Evolutionary conservation across 2,113 vertebrate genomes (phyloP).

Genomic region (Oxyruncus cristatus): DNA sequence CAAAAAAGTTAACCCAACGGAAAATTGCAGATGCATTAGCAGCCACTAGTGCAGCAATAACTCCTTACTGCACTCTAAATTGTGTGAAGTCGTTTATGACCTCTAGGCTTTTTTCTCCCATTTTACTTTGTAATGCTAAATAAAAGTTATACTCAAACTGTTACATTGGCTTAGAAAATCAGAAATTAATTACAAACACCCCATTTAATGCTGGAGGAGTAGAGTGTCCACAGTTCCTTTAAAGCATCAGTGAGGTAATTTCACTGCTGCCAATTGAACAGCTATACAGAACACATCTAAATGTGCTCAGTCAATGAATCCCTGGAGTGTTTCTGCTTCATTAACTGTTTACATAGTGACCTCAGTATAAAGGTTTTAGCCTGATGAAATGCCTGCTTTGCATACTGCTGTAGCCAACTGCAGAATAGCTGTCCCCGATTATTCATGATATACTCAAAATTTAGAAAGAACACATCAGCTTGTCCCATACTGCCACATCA

Average conservation of each 20-base stretch:
- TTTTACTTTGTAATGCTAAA: constrained; percentile 46
- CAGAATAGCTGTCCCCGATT: not conserved
- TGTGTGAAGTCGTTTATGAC: constrained; percentile 1
- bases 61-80: not conserved
- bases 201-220: constrained; percentile 35
- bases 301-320: constrained; percentile 61
- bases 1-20: not conserved
- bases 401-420: not conserved
- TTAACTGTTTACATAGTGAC: constrained; percentile 73
- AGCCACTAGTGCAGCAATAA: not conserved
- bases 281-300: constrained; percentile 52
- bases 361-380: constrained; percentile 49
- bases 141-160: constrained; percentile 47
- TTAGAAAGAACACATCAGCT: constrained; percentile 34
- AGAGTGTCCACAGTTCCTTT: constrained; percentile 30
- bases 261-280: constrained; percentile 23
- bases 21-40: constrained; percentile 13
- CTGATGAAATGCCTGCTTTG: constrained; percentile 39
- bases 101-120: not conserved
- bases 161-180: constrained; percentile 51
- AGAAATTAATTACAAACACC: constrained; percentile 68
- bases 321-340: constrained; percentile 62
- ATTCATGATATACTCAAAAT: constrained; percentile 19
- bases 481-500: not conserved
- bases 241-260: constrained; percentile 54